A percentile compares a stretch with the other conserved stretches of the same genome.
phyloP scores from a whole-genome alignment of 2,797 vertebrate species.

The Macropodus opercularis region DNA sequence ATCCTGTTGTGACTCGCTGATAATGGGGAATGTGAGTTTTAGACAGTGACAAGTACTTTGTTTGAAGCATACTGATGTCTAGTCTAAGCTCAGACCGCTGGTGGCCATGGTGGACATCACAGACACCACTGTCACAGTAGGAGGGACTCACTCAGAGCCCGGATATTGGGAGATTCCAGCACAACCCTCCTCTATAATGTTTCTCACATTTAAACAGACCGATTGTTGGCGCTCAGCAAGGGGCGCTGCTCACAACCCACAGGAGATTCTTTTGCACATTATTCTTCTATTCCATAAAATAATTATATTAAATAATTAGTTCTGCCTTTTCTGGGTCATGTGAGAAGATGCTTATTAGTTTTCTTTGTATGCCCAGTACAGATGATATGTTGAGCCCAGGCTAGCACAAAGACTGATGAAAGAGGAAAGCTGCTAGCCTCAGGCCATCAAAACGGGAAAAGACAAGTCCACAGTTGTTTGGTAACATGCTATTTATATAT shows the following conservation, averaged over 20 bases:
- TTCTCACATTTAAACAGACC: neutral
- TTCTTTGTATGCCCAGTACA: neutral
- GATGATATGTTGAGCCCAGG: conserved; percentile 13
- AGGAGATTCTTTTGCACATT: conserved; percentile 9
- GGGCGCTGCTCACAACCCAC: conserved; percentile 43
- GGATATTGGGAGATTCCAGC: neutral
- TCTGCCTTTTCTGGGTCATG: neutral
- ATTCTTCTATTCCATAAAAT: conserved; percentile 1
- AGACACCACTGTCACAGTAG: neutral
- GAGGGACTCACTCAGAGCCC: neutral
- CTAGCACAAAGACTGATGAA: conserved; percentile 20
- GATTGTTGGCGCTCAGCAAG: conserved; percentile 29
- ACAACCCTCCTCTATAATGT: neutral
- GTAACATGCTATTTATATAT: conserved; percentile 36
- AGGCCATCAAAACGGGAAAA: neutral
- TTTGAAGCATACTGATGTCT: conserved; percentile 17
- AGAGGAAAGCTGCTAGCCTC: neutral
- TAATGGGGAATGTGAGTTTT: too few species aligned
- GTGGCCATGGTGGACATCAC: neutral
- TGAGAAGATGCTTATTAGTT: neutral
- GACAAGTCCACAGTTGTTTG: conserved; percentile 36
- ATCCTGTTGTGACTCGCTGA: too few species aligned
- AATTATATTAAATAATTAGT: conserved; percentile 18
- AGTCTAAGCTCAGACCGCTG: too few species aligned
- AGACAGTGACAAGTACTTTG: neutral